Conservation (phyloP, 30 jellyfish, hydroid and myxozoan genomes). For the Aurelia aurita region DNA sequence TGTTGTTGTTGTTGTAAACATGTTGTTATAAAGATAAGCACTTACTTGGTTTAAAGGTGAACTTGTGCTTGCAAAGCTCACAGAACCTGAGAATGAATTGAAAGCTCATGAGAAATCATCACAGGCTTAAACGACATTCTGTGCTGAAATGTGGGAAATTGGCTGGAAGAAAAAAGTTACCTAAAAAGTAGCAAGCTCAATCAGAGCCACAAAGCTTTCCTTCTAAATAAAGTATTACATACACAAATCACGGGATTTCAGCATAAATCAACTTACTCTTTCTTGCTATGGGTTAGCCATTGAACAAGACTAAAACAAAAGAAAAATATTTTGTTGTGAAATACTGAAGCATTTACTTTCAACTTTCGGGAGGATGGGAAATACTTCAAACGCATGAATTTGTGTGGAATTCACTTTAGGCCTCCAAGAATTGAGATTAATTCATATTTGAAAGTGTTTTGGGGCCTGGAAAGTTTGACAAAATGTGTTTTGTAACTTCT, state of each 20-base stretch:
- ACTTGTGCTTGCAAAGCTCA: slow-evolving; percentile 96
- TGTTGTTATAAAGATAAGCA: not conserved
- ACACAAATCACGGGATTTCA: too few relatives aligned
- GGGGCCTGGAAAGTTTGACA: too few relatives aligned
- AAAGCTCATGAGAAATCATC: not conserved
- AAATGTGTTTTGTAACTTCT: too few relatives aligned
- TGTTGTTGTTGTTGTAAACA: not conserved
- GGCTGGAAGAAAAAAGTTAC: too few relatives aligned
- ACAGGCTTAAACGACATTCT: not conserved
- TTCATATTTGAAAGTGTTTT: too few relatives aligned
- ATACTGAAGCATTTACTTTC: not conserved
- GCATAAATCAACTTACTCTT: slow-evolving; percentile 91
- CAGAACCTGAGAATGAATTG: slow-evolving; percentile 70
- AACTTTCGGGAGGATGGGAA: not conserved
- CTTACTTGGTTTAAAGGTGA: slow-evolving; percentile 92
- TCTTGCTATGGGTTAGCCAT: slow-evolving; percentile 95
- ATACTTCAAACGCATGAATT: not conserved
- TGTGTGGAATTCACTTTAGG: not conserved
- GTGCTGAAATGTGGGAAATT: too few relatives aligned
- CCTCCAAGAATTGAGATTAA: too few relatives aligned
- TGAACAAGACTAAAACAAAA: slow-evolving; percentile 75
- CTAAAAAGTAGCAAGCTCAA: too few relatives aligned
- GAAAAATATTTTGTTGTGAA: not conserved
- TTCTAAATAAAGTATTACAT: too few relatives aligned
- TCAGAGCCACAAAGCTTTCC: too few relatives aligned